Evolutionary conservation across 1,140 invertebrate species (phyloP).

Genomic region (Drosophila orosa): DNA sequence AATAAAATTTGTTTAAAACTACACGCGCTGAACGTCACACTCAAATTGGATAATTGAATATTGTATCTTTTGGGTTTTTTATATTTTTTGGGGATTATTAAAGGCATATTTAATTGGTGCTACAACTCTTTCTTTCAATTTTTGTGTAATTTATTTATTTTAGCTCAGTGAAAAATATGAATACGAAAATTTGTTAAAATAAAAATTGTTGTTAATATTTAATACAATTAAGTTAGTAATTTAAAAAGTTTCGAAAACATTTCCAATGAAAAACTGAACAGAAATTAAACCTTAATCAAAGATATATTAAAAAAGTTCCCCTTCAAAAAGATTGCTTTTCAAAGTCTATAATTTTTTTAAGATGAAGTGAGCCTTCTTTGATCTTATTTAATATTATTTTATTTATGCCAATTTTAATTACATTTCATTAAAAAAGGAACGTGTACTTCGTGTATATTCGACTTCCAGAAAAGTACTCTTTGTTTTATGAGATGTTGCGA

Average conservation of each 20-base stretch:
- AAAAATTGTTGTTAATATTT: neutral
- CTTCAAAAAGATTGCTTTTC: neutral
- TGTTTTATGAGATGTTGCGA: conserved; percentile 1
- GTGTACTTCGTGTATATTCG: neutral
- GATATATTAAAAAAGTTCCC: neutral
- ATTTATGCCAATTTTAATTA: neutral
- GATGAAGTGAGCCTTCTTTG: too few species aligned
- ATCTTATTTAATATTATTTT: too few species aligned
- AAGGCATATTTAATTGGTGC: neutral
- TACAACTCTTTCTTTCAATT: neutral
- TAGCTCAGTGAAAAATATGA: neutral
- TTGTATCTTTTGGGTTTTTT: neutral
- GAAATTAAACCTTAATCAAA: neutral
- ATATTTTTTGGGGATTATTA: neutral
- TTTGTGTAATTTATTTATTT: neutral
- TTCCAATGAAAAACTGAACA: neutral
- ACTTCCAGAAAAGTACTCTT: neutral
- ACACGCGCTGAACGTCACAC: conserved; percentile 13
- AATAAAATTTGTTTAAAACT: conserved; percentile 45
- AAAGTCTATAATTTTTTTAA: too few species aligned
- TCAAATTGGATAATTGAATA: conserved; percentile 22
- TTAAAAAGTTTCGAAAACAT: neutral
- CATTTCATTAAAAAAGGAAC: neutral
- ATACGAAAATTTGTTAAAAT: neutral
- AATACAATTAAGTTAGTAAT: neutral